A percentile compares a stretch with the other conserved stretches of the same genome.
Evolutionary conservation across 1,140 invertebrate genomes (phyloP).

Genomic region (Bursaphelenchus mucronatus): DNA sequence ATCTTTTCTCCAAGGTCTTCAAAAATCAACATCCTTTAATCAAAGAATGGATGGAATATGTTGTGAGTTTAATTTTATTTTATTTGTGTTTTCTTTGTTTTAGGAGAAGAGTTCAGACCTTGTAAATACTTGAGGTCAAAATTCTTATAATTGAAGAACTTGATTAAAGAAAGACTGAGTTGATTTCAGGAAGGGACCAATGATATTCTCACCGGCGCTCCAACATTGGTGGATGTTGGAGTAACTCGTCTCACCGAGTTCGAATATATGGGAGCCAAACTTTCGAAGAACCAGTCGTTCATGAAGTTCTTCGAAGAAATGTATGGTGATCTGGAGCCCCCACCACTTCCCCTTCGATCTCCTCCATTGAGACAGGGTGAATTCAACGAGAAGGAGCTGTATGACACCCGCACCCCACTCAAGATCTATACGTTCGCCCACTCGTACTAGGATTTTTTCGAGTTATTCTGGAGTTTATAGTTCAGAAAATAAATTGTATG

Average conservation of each 20-base stretch:
- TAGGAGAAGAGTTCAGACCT: too few relatives aligned
- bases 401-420: neutral
- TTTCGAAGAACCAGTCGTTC: constrained; percentile 38
- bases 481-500: too few relatives aligned
- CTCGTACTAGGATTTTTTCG: too few relatives aligned
- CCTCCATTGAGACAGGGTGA: constrained; percentile 38
- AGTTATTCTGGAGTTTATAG: too few relatives aligned
- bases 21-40: constrained; percentile 43
- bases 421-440: too few relatives aligned
- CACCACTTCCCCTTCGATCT: constrained; percentile 47
- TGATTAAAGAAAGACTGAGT: neutral
- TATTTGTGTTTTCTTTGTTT: constrained; percentile 18
- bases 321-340: constrained; percentile 38
- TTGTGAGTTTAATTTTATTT: constrained; percentile 43
- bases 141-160: constrained; percentile 20
- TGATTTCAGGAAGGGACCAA: constrained; percentile 61
- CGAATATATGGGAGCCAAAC: constrained; percentile 53
- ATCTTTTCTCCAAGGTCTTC: constrained; percentile 42
- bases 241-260: constrained; percentile 60
- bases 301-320: constrained; percentile 38
- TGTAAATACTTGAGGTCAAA: constrained; percentile 4
- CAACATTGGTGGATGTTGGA: constrained; percentile 63
- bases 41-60: constrained; percentile 58
- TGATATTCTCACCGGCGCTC: constrained; percentile 60
- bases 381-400: constrained; percentile 21